These are phyloP conservation scores for Temnothorax nylanderi DNA, from an alignment of 1,140 invertebrate species.

Conservation along the genomic window DNA sequence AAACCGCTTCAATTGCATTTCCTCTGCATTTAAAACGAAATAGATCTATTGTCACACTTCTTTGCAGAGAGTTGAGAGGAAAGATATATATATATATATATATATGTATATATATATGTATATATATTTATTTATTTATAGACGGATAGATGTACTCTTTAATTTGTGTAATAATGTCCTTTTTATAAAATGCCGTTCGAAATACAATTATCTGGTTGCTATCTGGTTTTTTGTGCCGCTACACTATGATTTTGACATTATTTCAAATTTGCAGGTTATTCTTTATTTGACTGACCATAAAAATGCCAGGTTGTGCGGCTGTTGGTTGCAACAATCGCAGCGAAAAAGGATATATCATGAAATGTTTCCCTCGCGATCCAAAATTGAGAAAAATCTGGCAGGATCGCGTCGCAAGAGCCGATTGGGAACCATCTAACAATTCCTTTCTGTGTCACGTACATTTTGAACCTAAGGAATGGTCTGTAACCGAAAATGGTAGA, in stretches of 20 bases:
- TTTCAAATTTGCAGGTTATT: constrained; percentile 26
- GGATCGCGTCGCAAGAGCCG: constrained; percentile 80
- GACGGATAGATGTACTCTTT: no score
- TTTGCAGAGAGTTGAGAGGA: not conserved
- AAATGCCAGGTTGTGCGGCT: constrained; percentile 83
- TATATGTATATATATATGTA: no score
- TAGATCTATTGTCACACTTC: not conserved
- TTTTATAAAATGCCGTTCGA: not conserved
- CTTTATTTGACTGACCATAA: constrained; percentile 43
- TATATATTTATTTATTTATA: no score
- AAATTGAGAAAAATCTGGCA: constrained; percentile 81
- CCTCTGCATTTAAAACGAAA: not conserved
- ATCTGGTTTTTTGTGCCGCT: not conserved
- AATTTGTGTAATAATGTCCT: not conserved
- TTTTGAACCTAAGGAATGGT: constrained; percentile 81
- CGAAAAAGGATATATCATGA: constrained; percentile 83
- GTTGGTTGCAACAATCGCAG: constrained; percentile 83
- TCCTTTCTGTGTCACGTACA: constrained; percentile 82
- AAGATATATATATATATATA: no score
- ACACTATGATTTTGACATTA: not conserved
- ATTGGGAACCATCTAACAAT: constrained; percentile 83
- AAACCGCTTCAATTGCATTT: not conserved
- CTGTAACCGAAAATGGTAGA: constrained; percentile 76
- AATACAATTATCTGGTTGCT: not conserved
- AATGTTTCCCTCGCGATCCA: constrained; percentile 83